These are phyloP conservation scores for Centropristis striata DNA, from an alignment of 2,113 vertebrate species.

Conservation along the genomic window DNA sequence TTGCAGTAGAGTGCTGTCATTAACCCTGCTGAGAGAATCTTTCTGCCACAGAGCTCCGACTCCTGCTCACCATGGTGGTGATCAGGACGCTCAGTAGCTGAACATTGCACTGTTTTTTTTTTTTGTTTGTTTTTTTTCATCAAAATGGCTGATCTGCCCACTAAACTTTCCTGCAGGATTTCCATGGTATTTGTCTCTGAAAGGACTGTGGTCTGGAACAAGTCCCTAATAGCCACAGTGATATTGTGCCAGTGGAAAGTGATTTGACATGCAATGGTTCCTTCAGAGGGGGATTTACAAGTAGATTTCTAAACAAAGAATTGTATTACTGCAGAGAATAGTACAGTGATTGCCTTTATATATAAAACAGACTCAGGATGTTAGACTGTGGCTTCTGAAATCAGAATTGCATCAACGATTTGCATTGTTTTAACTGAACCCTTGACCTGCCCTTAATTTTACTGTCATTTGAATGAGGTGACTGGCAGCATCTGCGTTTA, in stretches of 20 bases:
- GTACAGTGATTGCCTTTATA: background rate
- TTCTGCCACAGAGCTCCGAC: constrained; percentile 61
- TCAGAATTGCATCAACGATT: background rate
- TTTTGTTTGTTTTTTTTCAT: too few species aligned
- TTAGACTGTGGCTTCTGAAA: background rate
- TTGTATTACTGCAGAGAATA: background rate
- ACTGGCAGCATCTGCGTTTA: background rate
- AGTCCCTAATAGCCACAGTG: background rate
- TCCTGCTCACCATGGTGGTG: constrained; percentile 74
- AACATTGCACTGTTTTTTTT: constrained; percentile 79
- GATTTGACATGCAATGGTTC: background rate
- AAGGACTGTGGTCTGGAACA: fast-evolving
- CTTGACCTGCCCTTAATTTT: background rate
- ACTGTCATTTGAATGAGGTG: background rate
- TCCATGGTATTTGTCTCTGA: background rate
- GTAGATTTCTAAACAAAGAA: background rate
- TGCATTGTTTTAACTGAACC: background rate
- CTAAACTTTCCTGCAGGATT: background rate
- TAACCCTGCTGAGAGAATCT: constrained; percentile 94
- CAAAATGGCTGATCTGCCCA: background rate
- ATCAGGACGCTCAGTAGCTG: constrained; percentile 68
- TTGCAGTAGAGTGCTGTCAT: constrained; percentile 91
- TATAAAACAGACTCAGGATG: background rate
- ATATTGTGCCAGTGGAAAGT: constrained; percentile 4
- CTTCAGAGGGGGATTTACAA: background rate